Conservation (phyloP, 2,113 vertebrate genomes). For the Serinus canaria region DNA sequence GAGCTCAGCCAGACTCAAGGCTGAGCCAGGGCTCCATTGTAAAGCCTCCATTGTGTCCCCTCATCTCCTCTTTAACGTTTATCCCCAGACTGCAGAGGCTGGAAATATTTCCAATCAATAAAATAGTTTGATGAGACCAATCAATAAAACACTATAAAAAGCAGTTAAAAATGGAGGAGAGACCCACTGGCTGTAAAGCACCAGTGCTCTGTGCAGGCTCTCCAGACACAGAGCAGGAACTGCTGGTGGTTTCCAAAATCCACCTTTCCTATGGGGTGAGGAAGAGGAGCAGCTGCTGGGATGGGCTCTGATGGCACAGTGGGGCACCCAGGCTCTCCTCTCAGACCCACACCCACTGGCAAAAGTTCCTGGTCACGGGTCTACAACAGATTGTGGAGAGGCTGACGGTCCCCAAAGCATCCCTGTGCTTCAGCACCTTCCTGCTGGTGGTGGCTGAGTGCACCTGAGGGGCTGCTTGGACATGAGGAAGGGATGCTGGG, state of each 20-base stretch:
- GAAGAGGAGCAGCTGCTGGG: background rate
- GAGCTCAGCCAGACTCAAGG: background rate
- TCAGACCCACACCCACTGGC: background rate
- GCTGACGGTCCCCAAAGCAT: background rate
- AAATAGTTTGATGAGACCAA: background rate
- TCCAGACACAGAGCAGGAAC: background rate
- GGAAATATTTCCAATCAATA: background rate
- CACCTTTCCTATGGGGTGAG: accelerated
- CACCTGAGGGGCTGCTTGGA: background rate
- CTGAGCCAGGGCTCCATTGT: background rate
- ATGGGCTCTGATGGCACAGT: background rate
- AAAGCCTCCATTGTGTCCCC: background rate
- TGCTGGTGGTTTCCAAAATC: background rate
- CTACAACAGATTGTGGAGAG: background rate
- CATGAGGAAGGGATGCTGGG: accelerated
- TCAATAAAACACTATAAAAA: background rate
- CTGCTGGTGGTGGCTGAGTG: background rate
- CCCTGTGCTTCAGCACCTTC: accelerated
- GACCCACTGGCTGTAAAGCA: background rate
- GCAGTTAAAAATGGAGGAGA: background rate
- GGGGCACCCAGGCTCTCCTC: background rate
- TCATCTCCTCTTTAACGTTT: background rate
- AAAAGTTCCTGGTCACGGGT: background rate
- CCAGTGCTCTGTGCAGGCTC: accelerated
- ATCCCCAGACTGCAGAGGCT: background rate